phyloP scores from a whole-genome alignment of 2,113 vertebrate genomes.

The Taurulus bubalis region DNA sequence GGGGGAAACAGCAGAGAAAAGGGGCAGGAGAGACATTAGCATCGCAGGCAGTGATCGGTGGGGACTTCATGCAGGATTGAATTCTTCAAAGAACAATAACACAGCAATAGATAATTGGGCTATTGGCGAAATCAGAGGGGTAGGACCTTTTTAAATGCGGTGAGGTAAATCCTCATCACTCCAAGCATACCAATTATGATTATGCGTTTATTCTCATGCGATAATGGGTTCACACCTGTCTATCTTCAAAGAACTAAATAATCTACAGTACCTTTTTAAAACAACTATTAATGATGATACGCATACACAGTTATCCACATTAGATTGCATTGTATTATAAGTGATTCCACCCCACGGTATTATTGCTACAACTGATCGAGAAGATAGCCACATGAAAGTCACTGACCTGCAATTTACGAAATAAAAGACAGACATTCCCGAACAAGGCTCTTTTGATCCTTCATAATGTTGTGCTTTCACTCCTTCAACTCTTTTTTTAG shows the following conservation, averaged over 20 bases:
- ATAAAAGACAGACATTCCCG: conserved; percentile 1
- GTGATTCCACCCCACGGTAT: not conserved
- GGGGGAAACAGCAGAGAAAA: conserved; percentile 19
- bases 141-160: not conserved
- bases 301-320: not conserved
- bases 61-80: conserved; percentile 1
- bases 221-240: conserved; percentile 1
- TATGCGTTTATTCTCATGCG: not conserved
- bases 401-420: not conserved
- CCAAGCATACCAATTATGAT: conserved; percentile 19
- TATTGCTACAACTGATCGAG: not conserved
- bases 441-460: not conserved
- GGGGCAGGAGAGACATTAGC: conserved; percentile 31
- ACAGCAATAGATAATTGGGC: conserved; percentile 22
- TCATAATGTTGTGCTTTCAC: conserved; percentile 1
- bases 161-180: conserved; percentile 4
- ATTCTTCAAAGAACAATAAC: conserved; percentile 19
- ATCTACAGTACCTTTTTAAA: not conserved
- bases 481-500: not conserved
- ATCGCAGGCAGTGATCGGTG: conserved; percentile 24
- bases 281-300: not conserved
- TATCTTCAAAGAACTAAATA: not conserved
- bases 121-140: conserved; percentile 11
- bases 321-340: not conserved
- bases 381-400: conserved; percentile 6